These are phyloP conservation scores for Chydorus sphaericus DNA, from an alignment of 2,888 invertebrate species.

Conservation along the genomic window DNA sequence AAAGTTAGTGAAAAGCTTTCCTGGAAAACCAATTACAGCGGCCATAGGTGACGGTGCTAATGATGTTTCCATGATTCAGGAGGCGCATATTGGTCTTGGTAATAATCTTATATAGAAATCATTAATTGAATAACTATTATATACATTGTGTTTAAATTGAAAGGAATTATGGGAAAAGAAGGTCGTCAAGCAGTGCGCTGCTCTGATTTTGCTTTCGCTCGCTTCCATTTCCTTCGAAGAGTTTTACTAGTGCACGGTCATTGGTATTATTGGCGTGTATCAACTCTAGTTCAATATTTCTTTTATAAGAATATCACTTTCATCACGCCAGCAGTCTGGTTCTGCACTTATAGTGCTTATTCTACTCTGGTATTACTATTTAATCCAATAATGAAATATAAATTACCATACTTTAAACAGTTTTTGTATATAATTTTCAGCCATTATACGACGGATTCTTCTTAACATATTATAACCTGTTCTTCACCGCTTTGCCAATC, in stretches of 20 bases:
- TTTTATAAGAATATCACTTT: slow-evolving; percentile 75
- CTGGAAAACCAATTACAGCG: slow-evolving; percentile 59
- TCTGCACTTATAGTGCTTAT: slow-evolving; percentile 31
- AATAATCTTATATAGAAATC: too few relatives aligned
- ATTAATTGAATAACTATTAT: too few relatives aligned
- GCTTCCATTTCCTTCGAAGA: slow-evolving; percentile 61
- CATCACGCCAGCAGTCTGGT: slow-evolving; percentile 43
- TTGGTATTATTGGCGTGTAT: slow-evolving; percentile 60
- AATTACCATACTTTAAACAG: background rate
- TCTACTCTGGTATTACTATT: slow-evolving; percentile 30
- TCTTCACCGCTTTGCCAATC: slow-evolving; percentile 60
- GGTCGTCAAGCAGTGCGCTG: slow-evolving; percentile 47
- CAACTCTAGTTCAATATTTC: slow-evolving; percentile 61
- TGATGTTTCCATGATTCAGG: slow-evolving; percentile 96
- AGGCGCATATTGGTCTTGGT: slow-evolving; percentile 85
- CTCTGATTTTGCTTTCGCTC: slow-evolving; percentile 74
- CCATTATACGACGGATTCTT: slow-evolving; percentile 59
- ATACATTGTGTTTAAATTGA: too few relatives aligned
- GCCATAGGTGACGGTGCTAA: slow-evolving; percentile 96
- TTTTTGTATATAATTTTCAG: slow-evolving; percentile 28
- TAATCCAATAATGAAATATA: background rate
- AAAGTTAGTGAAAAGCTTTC: slow-evolving; percentile 52
- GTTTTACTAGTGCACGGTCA: slow-evolving; percentile 67
- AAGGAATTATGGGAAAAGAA: slow-evolving; percentile 39
- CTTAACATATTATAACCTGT: slow-evolving; percentile 57